These are phyloP conservation scores for Acrobasis suavella DNA, from an alignment of 2,888 invertebrate species.

Conservation along the genomic window DNA sequence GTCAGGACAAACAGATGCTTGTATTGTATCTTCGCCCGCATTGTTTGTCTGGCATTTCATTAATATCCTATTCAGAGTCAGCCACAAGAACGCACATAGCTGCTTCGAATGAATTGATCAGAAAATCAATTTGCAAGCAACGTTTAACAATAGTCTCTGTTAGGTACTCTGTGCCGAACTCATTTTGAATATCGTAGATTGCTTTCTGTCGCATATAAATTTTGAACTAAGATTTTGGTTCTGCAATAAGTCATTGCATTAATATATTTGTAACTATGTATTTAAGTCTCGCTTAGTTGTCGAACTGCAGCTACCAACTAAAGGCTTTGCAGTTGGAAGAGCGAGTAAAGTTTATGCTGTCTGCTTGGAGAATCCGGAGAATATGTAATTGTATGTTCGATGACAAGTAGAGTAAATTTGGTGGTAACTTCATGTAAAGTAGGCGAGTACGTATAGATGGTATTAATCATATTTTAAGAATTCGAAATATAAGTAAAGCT, in stretches of 20 bases:
- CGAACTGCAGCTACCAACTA: not conserved
- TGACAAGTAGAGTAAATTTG: too few species aligned
- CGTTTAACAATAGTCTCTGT: not conserved
- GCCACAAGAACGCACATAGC: not conserved
- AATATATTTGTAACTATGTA: not conserved
- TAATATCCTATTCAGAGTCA: slow-evolving; percentile 28
- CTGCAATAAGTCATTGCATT: not conserved
- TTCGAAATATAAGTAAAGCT: too few species aligned
- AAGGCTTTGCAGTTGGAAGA: too few species aligned
- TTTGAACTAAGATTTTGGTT: not conserved
- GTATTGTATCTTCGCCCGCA: not conserved
- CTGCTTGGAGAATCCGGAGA: too few species aligned
- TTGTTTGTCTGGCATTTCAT: slow-evolving; percentile 17
- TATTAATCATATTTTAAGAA: too few species aligned
- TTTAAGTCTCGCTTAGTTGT: not conserved
- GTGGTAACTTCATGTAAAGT: too few species aligned
- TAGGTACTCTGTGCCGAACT: not conserved
- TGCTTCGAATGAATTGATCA: not conserved
- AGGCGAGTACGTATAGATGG: too few species aligned
- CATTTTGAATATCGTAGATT: not conserved
- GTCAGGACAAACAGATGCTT: not conserved
- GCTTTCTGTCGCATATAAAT: not conserved
- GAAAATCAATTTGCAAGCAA: not conserved
- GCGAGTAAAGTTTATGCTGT: too few species aligned
- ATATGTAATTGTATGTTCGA: too few species aligned